Evolutionary conservation across 2,797 vertebrate genomes (phyloP).

Genomic region (Darevskia nairensis): DNA sequence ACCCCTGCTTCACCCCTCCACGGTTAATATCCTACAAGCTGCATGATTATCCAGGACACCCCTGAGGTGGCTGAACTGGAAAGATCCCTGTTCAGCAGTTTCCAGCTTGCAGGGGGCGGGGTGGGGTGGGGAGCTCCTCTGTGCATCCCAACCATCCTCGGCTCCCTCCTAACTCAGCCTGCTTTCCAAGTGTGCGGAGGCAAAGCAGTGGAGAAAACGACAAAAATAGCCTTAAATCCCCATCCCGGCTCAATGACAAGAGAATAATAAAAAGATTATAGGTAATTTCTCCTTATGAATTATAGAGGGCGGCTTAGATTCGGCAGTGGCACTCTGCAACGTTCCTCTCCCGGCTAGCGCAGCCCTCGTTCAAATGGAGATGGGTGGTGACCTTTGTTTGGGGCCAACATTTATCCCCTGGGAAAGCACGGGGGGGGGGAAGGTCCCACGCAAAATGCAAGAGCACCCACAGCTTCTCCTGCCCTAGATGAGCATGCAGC

Average conservation of each 20-base stretch:
- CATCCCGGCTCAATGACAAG: constrained; percentile 32
- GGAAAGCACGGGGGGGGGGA: too few species aligned
- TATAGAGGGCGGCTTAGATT: constrained; percentile 14
- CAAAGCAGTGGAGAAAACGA: constrained; percentile 10
- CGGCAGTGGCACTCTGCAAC: background rate
- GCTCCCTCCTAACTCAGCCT: background rate
- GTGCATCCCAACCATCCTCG: background rate
- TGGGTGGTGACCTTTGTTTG: background rate
- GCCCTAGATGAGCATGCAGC: background rate
- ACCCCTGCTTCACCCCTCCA: background rate
- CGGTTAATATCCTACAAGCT: background rate
- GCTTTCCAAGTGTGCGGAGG: background rate
- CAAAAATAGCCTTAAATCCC: constrained; percentile 44
- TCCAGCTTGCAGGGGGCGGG: background rate
- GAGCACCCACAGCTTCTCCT: background rate
- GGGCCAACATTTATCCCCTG: too few species aligned
- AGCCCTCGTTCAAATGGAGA: background rate
- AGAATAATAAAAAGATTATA: constrained; percentile 50
- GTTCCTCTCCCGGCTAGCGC: background rate
- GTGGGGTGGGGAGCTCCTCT: background rate
- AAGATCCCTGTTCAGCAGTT: background rate
- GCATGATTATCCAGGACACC: background rate
- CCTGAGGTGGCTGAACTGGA: background rate
- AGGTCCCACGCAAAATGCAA: background rate
- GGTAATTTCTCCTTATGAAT: constrained; percentile 49